Percentiles rank a stretch among this genome's conserved stretches.
phyloP scores from a whole-genome alignment of 2,797 vertebrate species.

The Onychomys leucogaster region DNA sequence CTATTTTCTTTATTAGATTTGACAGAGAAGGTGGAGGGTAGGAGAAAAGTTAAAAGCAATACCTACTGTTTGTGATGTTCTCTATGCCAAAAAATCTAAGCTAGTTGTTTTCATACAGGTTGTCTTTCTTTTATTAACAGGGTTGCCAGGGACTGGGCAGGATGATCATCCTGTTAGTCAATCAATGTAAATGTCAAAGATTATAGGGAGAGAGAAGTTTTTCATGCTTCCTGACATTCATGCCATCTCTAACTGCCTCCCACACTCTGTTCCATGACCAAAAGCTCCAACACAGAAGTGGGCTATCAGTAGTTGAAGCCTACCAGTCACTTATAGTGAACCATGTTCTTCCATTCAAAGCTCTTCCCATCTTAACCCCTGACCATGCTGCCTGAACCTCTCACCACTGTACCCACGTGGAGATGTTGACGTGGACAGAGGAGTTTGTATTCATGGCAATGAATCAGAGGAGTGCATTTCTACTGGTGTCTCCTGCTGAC shows the following conservation, averaged over 20 bases:
- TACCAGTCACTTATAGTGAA: background rate
- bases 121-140: background rate
- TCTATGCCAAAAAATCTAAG: background rate
- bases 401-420: background rate
- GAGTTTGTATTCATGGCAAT: background rate
- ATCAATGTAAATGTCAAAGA: background rate
- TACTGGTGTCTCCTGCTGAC: background rate
- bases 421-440: background rate
- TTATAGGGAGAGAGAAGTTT: background rate
- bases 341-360: background rate
- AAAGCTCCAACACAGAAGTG: background rate
- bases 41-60: background rate
- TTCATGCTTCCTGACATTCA: background rate
- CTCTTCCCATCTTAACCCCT: background rate
- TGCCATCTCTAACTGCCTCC: background rate
- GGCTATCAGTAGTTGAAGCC: background rate
- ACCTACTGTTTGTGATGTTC: background rate
- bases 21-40: background rate
- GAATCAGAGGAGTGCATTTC: background rate
- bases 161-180: background rate
- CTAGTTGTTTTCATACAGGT: background rate
- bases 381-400: background rate
- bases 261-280: background rate
- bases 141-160: background rate
- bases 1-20: background rate